Percentiles rank a stretch among this genome's conserved stretches.
phyloP scores from a whole-genome alignment of 2,797 vertebrate genomes.

The Cossypha niveicapilla region DNA sequence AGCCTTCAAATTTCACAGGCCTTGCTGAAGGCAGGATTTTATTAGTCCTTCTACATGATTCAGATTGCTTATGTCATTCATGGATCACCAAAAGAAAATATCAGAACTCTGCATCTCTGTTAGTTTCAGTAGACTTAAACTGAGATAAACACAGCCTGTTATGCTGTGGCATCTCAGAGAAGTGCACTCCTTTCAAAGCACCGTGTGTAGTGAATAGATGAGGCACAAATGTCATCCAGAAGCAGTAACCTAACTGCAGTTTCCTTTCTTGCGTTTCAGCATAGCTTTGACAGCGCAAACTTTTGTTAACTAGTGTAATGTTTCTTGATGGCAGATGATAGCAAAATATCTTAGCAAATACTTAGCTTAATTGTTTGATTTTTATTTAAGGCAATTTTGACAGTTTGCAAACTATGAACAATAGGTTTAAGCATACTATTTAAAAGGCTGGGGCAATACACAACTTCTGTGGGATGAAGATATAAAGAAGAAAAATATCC shows the following conservation, averaged over 20 bases:
- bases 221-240: background rate
- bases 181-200: background rate
- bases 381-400: background rate
- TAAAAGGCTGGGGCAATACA: background rate
- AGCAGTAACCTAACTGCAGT: background rate
- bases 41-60: background rate
- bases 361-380: background rate
- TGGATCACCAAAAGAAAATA: background rate
- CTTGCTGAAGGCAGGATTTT: background rate
- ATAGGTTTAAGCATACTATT: background rate
- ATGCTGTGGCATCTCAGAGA: background rate
- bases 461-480: background rate
- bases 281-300: background rate
- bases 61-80: background rate
- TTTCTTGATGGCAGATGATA: background rate
- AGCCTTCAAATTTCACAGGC: background rate
- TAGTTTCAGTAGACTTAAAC: background rate
- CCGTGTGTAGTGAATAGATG: rapidly evolving
- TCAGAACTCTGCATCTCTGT: background rate
- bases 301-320: background rate
- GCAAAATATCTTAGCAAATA: background rate
- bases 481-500: background rate
- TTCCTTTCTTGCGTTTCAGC: background rate
- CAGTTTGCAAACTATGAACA: background rate
- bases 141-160: background rate